Conservation (phyloP, 2,888 invertebrate genomes). For the Nomada ruficornis region DNA sequence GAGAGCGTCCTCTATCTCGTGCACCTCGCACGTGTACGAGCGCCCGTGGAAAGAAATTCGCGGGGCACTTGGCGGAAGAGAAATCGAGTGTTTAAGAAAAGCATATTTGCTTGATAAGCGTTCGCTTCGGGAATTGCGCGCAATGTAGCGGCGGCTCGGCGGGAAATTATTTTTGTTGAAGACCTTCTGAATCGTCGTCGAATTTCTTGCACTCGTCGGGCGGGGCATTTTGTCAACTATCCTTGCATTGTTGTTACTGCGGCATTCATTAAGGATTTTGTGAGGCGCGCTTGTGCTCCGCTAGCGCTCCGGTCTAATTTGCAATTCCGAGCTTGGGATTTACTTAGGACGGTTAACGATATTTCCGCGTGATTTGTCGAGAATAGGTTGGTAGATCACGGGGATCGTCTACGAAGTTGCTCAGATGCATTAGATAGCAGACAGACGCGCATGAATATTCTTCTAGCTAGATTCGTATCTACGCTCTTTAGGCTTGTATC, state of each 20-base stretch:
- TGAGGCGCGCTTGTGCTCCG: too few relatives aligned
- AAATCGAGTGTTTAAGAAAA: too few relatives aligned
- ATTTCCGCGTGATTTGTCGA: neutral
- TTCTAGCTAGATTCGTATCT: neutral
- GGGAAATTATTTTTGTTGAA: too few relatives aligned
- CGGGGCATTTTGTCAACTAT: neutral
- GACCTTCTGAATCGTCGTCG: too few relatives aligned
- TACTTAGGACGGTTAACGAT: neutral
- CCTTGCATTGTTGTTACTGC: neutral
- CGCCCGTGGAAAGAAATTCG: too few relatives aligned
- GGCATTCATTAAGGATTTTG: too few relatives aligned
- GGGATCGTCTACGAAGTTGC: conserved; percentile 7
- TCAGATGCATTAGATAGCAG: conserved; percentile 6
- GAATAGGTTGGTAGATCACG: neutral
- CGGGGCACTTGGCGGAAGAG: too few relatives aligned
- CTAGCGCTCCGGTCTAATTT: neutral
- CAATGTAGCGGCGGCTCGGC: too few relatives aligned
- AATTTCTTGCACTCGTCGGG: too few relatives aligned
- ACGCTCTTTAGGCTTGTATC: neutral
- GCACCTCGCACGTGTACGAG: neutral
- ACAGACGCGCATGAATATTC: conserved; percentile 15
- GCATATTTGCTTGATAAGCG: too few relatives aligned
- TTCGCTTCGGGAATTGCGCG: too few relatives aligned
- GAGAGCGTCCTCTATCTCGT: conserved; percentile 1
- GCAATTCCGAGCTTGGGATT: neutral